Base-by-base conservation (phyloP, 2,797 vertebrate species). In the Lophius americanus region DNA sequence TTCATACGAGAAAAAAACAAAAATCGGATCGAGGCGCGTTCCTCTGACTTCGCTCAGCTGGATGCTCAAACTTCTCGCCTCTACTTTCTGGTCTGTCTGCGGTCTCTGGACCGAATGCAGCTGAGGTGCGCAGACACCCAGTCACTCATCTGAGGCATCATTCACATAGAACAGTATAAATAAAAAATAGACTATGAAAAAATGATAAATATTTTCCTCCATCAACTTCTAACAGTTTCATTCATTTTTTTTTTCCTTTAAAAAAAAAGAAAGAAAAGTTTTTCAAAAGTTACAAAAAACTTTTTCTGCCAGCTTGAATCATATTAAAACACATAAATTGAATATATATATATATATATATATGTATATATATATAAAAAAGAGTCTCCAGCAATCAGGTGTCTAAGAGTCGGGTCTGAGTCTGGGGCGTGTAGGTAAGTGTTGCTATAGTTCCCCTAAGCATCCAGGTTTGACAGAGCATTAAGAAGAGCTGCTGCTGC, bases 401-500 rank as follows among this genome's bases (percentile, higher is more conserved):
- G 41, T 75, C 56, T 70, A 62, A 48, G 41, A 63, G 69, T 76
- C 4, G 73, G 69, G 81, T 73, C 77, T 75, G 64, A 84, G 73
- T 79, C 68, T 75, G 66, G 79, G 85, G 88, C 76, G 70, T n/a
- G 78, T n/a, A 79, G 68, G 70, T 73, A 77, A 69, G 70, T 73
- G 70, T 83, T 83, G 90, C 81, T 75, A 14, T 69, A 87, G 89
- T 66, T 90, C 85, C 75, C 77, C 67, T 82, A 69, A 87, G 89
- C 83, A 89, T 90, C 89, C 89, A 91, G 86, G 86, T 86, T 85
- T 73, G 65, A 74, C 70, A 83, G 76, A 74, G 71, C 76, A 50
- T 68, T 85, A 55, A 82, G 82, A 88, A 76, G 77, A 83, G 86
- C 82, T 73, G 76, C 87, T 70, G 78, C 64, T 76, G 23, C 55